Conservation (phyloP, 1,140 invertebrate species). For the Caerostris darwini region DNA sequence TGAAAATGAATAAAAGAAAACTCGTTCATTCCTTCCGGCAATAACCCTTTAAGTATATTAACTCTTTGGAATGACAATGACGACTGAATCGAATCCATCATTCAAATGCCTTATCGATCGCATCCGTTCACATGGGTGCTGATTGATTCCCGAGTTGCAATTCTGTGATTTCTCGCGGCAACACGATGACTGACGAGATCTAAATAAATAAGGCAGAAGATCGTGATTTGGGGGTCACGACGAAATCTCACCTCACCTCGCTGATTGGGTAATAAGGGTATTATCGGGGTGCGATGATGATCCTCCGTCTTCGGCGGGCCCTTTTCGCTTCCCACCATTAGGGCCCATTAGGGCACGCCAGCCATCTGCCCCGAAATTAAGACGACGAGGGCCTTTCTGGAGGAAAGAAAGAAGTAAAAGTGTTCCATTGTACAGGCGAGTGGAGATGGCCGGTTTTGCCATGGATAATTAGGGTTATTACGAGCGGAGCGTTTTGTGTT, state of each 20-base stretch:
- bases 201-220: slow-evolving; percentile 13
- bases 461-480: slow-evolving; percentile 28
- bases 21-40: too few species aligned
- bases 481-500: not conserved
- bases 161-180: not conserved
- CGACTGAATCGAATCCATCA: not conserved
- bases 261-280: slow-evolving; percentile 56
- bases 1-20: too few species aligned
- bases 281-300: slow-evolving; percentile 72
- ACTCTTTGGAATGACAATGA: not conserved
- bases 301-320: slow-evolving; percentile 61
- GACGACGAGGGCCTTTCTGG: not conserved
- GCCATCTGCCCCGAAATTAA: slow-evolving; percentile 60
- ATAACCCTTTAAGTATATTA: too few species aligned
- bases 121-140: not conserved
- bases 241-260: slow-evolving; percentile 38
- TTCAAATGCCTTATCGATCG: not conserved
- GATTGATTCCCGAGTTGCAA: slow-evolving; percentile 11
- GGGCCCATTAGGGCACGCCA: slow-evolving; percentile 69
- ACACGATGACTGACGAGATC: not conserved
- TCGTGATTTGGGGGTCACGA: slow-evolving; percentile 49
- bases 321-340: slow-evolving; percentile 70
- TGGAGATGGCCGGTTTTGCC: not conserved
- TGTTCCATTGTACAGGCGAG: slow-evolving; percentile 1
- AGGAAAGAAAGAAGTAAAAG: not conserved